phyloP scores from a whole-genome alignment of 2,888 invertebrate species.

The Tholera decimalis region DNA sequence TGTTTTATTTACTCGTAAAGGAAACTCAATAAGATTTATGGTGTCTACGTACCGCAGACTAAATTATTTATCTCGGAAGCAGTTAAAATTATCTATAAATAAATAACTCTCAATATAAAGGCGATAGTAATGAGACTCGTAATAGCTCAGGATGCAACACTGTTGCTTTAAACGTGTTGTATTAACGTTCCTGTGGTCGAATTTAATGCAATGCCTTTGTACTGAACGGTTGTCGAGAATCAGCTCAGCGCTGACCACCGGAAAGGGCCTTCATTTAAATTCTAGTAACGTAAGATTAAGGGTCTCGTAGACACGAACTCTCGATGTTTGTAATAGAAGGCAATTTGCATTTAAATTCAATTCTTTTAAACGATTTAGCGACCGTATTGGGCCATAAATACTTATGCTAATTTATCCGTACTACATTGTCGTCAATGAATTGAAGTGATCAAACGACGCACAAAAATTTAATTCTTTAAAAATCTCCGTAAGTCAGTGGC shows the following conservation, averaged over 20 bases:
- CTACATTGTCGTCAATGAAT: constrained; percentile 55
- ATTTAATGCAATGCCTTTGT: constrained; percentile 49
- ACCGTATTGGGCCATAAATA: constrained; percentile 53
- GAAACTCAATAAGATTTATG: constrained; percentile 70
- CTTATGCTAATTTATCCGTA: constrained; percentile 57
- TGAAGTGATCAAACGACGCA: constrained; percentile 26
- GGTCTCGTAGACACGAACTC: constrained; percentile 69
- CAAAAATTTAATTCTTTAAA: constrained; percentile 39
- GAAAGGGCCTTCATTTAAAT: constrained; percentile 64
- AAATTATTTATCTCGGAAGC: constrained; percentile 73
- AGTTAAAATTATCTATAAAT: constrained; percentile 71
- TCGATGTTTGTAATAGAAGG: constrained; percentile 66
- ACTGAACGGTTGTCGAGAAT: constrained; percentile 41
- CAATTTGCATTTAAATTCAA: constrained; percentile 70
- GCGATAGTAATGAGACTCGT: constrained; percentile 62
- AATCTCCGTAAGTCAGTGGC: constrained; percentile 44
- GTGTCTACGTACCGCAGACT: constrained; percentile 64
- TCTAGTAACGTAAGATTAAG: constrained; percentile 62
- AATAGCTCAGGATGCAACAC: constrained; percentile 50
- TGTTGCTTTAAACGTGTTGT: constrained; percentile 45
- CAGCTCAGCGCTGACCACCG: constrained; percentile 58
- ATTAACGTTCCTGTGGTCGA: constrained; percentile 55
- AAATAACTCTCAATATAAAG: constrained; percentile 66
- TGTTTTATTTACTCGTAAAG: constrained; percentile 63
- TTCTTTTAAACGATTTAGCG: constrained; percentile 63